Conservation (phyloP, 2,888 invertebrate genomes). For the Mimumesa dahlbomi region DNA sequence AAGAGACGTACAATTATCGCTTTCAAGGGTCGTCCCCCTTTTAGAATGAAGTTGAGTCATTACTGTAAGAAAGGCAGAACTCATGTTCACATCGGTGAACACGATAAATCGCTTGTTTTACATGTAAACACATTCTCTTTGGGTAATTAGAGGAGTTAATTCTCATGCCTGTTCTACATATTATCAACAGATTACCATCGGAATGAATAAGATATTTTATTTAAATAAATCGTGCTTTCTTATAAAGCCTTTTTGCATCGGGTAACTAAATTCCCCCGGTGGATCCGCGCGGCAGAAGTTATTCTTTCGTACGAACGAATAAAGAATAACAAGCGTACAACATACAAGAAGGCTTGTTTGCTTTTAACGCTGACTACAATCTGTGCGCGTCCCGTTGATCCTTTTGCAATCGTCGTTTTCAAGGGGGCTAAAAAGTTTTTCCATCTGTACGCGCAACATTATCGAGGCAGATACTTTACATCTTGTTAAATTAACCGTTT, state of each 20-base stretch:
- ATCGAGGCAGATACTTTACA: conserved; percentile 7
- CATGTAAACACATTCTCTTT: conserved; percentile 41
- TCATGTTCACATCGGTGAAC: conserved; percentile 42
- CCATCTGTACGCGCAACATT: background rate
- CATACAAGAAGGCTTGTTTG: too few relatives aligned
- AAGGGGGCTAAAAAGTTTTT: too few relatives aligned
- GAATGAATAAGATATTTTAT: background rate
- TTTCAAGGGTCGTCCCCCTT: conserved; percentile 36
- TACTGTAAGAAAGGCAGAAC: conserved; percentile 47
- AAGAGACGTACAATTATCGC: conserved; percentile 8
- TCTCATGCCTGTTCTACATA: conserved; percentile 3
- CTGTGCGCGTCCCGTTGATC: too few relatives aligned
- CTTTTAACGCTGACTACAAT: too few relatives aligned
- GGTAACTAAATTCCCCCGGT: too few relatives aligned
- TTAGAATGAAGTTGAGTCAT: conserved; percentile 32
- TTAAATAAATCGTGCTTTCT: background rate
- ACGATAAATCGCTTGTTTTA: conserved; percentile 40
- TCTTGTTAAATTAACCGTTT: conserved; percentile 31
- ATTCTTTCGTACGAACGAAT: too few relatives aligned
- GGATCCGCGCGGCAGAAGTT: too few relatives aligned
- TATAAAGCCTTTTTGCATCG: background rate
- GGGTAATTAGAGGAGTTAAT: conserved; percentile 31
- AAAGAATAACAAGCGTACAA: too few relatives aligned
- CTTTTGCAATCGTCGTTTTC: too few relatives aligned
- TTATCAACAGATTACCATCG: conserved; percentile 5